Base-by-base conservation (phyloP, 1,140 invertebrate genomes). In the Ylistrum balloti region DNA sequence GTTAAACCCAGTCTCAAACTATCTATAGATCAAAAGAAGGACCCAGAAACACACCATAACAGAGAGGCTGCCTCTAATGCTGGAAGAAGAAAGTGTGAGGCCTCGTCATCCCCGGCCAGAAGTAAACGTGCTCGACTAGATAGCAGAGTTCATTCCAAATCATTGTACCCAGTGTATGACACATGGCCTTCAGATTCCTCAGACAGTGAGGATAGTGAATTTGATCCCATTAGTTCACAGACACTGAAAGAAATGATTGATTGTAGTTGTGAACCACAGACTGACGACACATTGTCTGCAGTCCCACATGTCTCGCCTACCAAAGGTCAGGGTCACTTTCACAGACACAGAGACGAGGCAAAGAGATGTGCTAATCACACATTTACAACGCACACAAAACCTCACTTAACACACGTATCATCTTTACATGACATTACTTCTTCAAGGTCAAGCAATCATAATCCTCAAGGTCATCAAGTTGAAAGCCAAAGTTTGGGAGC, bases 381-480 rank as follows among this genome's bases (percentile, higher is more conserved):
- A 28, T 5, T 28, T 5, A 28, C 22, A 17, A 74, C n/a, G 56
- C n/a, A 74, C 28, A n/a, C n/a, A 28, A 22, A 5, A n/a, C n/a
- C 56, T 28, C 22, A 74, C 5, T 74, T 22, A 48, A 17, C 56
- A 74, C 56, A n/a, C 28, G 56, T 28, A 28, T 74, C 56, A 5
- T 74, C 56, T 74, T 74, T 74, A 74, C 56, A 74, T 74, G 56
- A 74, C n/a, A 74, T 74, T 74, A 74, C 56, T 74, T 74, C 56
- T 28, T 74, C 56, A 74, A 28, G n/a, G n/a, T 74, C 56, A 74
- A 28, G 2, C n/a, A 74, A 74, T 74, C 56, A 74, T 74, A 74
- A 74, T 74, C 56, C n/a, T 74, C 56, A 74, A 17, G 56, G 56
- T 28, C 56, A 5, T 38, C 35, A 74, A 0, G 22, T 74, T n/a